A percentile compares a stretch with the other conserved stretches of the same genome.
Conservation (phyloP, 2,113 vertebrate genomes). For the Gasterosteus aculeatus region DNA sequence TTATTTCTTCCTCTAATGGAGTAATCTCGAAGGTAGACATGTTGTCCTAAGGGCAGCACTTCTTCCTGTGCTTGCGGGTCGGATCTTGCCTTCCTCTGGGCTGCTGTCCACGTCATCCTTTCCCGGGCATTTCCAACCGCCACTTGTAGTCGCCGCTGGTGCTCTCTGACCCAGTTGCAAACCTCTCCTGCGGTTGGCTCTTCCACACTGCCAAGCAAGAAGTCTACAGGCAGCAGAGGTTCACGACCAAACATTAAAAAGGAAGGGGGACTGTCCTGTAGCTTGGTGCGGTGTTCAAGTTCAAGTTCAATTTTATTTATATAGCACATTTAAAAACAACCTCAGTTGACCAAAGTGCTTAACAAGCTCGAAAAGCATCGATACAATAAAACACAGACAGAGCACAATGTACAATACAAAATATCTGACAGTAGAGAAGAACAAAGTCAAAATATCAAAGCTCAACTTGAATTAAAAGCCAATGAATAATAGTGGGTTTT, state of each 20-base stretch:
- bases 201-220: background rate
- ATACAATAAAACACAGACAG: no score
- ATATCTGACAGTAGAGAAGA: no score
- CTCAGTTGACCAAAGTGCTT: no score
- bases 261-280: background rate
- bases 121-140: background rate
- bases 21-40: background rate
- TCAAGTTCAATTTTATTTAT: no score
- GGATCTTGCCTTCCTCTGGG: background rate
- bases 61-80: background rate
- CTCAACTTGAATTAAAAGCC: no score
- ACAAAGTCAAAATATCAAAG: no score
- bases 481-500: no score
- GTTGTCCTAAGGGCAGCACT: background rate
- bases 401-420: no score
- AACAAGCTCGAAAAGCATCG: no score
- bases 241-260: background rate
- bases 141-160: background rate
- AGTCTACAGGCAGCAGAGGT: background rate
- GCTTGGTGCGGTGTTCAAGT: background rate
- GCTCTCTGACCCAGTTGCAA: background rate
- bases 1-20: background rate
- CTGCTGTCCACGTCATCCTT: background rate
- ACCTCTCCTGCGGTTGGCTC: background rate
- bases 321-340: no score